Evolutionary conservation across 2,797 vertebrate genomes (phyloP), one percentile per base, ranked within the genome.

Genomic region (Gobionotothen gibberifrons): DNA sequence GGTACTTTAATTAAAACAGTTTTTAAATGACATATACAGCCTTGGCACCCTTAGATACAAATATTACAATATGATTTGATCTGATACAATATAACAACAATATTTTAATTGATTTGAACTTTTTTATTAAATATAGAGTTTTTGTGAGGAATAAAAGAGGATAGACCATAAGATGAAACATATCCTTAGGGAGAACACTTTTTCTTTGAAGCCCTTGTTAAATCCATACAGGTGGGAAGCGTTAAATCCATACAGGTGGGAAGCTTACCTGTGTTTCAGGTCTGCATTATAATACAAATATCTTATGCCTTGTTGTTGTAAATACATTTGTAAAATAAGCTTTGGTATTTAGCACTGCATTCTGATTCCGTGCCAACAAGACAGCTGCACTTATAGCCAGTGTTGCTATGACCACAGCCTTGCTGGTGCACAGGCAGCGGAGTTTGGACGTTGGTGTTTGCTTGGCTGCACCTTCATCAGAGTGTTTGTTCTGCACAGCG

Each of bases 361-460:
- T 67, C 8, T 36, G 76, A 17, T 47, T 70, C 29, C 21, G 57
- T 21, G 69, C 69, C 78, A 92, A 39, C n/a, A 93, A 40, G 22
- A 90, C 6, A 12, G 80, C 83, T 16, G 78, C 72, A 16, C 86
- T 69, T 52, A 90, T 16, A 2, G 72, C 44, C 22, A 92, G 52
- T 0, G 63, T 46, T 12, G 83, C 56, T 29, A 87, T 19, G 43
- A 85, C 57, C 26, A 86, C 26, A 13, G 56, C 71, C 19, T 85
- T 65, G 11, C 55, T 9, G 4, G 19, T 47, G 53, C 58, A 22
- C 26, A 66, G 51, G 14, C 15, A 21, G 0, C 1, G 3, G 10
- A 11, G 13, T 44, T 22, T 61, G 29, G 67, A 66, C 29, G 55
- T 42, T 6, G 55, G 3, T 3, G 58, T 70, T 53, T 61, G 74